Evolutionary conservation across 1,140 invertebrate genomes (phyloP), one percentile per base, ranked within the genome.

Genomic region (Anagrus nilaparvatae): DNA sequence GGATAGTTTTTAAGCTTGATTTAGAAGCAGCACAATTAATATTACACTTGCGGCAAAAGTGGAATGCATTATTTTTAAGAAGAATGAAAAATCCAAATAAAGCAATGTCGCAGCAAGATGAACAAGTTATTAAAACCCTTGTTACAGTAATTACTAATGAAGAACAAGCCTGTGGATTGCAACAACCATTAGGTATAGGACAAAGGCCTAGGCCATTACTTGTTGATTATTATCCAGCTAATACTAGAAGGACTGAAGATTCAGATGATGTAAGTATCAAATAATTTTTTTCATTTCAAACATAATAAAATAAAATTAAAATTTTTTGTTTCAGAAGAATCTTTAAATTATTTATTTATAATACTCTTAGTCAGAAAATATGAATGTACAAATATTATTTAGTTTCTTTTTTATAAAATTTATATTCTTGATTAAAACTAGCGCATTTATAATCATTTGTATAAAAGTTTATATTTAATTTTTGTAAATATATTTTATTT

Each of bases 1-100:
- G 85, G 85, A 74, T 85, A 19, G 75, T 76, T n/a, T 86, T 89
- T 58, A 73, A 74, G 30, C 65, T 81, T 1, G 78, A 83, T 52
- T 72, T 75, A 5, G 74, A 81, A 18, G 73, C 77, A 41, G 79
- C 78, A 0, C 70, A 78, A 30, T 65, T 84, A 23, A 71, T 82
- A 6, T 71, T 82, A 45, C 76, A 82, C 58, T 68, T 90, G 14
- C 67, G 88, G 19, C 80, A 86, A 55, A 85, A 84, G 44, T 82
- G 87, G 61, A 81, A 87, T 53, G 76, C 81, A 19, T 55, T 89
- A 8, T 77, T 89, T 23, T 65, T 85, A 8, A 68, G 81, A 5
- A 71, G 82, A 23, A 80, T 91, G 74, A 72, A 75, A 43, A 74
- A 78, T 41, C 83, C 85, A 0, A 72, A 72, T 10, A 81, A 83